phyloP scores from a whole-genome alignment of 2,888 invertebrate species.

The Pheosia gnoma region DNA sequence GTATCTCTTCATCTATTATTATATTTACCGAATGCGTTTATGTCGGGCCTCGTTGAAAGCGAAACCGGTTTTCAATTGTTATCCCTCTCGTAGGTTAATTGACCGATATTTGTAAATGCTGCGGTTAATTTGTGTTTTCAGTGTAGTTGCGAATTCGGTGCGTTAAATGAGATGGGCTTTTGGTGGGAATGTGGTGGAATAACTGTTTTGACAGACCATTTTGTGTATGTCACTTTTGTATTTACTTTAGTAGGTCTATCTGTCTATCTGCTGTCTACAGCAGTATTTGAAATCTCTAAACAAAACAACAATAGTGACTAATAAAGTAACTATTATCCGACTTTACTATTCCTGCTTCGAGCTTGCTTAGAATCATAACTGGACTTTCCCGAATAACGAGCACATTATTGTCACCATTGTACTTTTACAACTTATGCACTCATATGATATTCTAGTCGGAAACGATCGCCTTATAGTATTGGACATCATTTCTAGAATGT shows the following conservation, averaged over 20 bases:
- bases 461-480: background rate
- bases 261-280: too few relatives aligned
- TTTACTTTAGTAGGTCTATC: too few relatives aligned
- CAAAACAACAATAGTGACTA: background rate
- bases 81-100: constrained; percentile 75
- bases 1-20: constrained; percentile 78
- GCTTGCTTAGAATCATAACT: background rate
- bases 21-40: constrained; percentile 75
- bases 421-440: background rate
- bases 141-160: constrained; percentile 12
- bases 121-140: constrained; percentile 57
- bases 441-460: background rate
- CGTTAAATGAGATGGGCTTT: background rate
- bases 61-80: constrained; percentile 79
- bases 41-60: constrained; percentile 69
- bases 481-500: too few relatives aligned
- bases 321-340: background rate
- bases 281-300: too few relatives aligned
- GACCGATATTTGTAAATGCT: constrained; percentile 80
- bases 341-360: background rate
- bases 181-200: background rate
- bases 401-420: background rate
- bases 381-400: background rate
- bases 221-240: too few relatives aligned
- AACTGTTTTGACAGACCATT: too few relatives aligned